Base-by-base conservation (phyloP, 2,113 vertebrate species). In the Clarias gariepinus region DNA sequence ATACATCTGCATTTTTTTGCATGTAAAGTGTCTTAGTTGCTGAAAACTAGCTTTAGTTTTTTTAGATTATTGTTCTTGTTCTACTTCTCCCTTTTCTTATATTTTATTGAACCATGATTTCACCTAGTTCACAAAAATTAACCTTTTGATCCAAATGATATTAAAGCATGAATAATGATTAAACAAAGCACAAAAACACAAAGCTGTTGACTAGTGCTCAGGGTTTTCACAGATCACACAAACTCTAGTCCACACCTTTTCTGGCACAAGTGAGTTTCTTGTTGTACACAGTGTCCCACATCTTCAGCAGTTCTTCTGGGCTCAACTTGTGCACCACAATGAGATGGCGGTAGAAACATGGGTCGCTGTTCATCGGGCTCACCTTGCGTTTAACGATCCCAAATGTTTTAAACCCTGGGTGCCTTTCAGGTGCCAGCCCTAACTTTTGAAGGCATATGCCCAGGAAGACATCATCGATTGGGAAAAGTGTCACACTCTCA, bases 291-390 rank as follows among this genome's bases (percentile, higher is more conserved):
- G 97, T 93, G 81, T 95, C 91, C 98, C 98, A 99, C 98, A 99
- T 99, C 83, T 90, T 90, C 84, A 96, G 90, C 85, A 99, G 93
- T 7, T 99, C 98, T 0, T 89, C 57, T 0, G 98, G 98, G 18
- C 98, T 94, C 88, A 99, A 93, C 95, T 99, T 99, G 95, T 99
- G 98, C 36, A 99, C 98, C 11, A 99, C 97, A 2, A 99, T 94
- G 97, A 99, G 97, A 92, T 92, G 93, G 86, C 93, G 96, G 92
- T 95, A 99, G 77, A 99, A 98, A 89, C 98, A 99, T 0, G 98
- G 98, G 89, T 99, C 98, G 87, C 91, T 95, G 93, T 99, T 99
- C 95, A 99, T 90, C 89, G 95, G 97, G 90, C 97, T 99, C 82
- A 81, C 95, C 87, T 97, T 98, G 88, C 97, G 95, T 88, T 92